phyloP scores from a whole-genome alignment of 1,140 invertebrate genomes.

The Colletes latitarsis region DNA sequence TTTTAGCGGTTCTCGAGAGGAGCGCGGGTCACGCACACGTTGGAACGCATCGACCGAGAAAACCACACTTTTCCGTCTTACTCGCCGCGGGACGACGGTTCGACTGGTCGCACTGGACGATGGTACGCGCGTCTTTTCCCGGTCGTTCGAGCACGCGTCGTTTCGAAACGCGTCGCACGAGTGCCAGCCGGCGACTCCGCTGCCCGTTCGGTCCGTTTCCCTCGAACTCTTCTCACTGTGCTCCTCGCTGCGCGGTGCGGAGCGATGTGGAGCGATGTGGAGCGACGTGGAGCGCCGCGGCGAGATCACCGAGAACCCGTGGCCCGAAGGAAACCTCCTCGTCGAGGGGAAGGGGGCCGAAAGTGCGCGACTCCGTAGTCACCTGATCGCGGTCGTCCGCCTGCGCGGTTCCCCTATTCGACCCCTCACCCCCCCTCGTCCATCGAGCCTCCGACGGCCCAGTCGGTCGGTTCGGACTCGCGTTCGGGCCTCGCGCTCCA shows the following conservation, averaged over 20 bases:
- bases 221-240: slow-evolving; percentile 14
- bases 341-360: slow-evolving; percentile 28
- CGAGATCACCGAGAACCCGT: slow-evolving; percentile 10
- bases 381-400: slow-evolving; percentile 50
- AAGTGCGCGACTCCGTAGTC: slow-evolving; percentile 49
- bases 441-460: neutral
- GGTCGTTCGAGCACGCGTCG: neutral
- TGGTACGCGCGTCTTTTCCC: neutral
- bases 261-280: neutral
- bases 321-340: neutral
- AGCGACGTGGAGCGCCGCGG: neutral
- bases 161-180: slow-evolving; percentile 36
- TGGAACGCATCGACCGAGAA: neutral
- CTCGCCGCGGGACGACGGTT: neutral
- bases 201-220: neutral
- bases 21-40: slow-evolving; percentile 25
- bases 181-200: slow-evolving; percentile 48
- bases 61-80: neutral
- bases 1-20: slow-evolving; percentile 55
- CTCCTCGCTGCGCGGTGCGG: neutral
- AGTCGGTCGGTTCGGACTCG: neutral
- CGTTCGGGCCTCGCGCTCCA: neutral
- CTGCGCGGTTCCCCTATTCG: slow-evolving; percentile 12
- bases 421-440: neutral
- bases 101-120: neutral